Evolutionary conservation across 2,113 vertebrate species (phyloP).

Genomic region (Bungarus multicinctus): DNA sequence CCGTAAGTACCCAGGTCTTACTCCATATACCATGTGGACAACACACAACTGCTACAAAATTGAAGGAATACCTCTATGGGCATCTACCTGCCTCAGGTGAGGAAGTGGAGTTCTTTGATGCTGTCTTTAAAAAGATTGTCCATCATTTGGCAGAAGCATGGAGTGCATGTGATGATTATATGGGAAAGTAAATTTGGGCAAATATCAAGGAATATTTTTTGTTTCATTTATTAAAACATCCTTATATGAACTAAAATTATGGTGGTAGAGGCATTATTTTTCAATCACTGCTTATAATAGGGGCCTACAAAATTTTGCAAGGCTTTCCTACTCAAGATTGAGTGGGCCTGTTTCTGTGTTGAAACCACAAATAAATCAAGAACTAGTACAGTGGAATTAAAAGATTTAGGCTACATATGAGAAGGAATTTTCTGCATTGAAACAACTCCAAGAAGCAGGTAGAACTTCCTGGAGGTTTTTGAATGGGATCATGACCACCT

Average conservation of each 20-base stretch:
- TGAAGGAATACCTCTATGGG: neutral
- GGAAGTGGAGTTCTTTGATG: neutral
- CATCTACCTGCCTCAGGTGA: neutral
- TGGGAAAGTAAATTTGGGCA: neutral
- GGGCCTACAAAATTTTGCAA: neutral
- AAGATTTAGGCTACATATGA: neutral
- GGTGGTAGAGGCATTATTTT: neutral
- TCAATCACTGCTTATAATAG: neutral
- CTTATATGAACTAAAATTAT: neutral
- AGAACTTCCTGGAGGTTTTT: neutral
- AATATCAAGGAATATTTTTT: neutral
- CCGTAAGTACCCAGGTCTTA: no score
- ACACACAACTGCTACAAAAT: neutral
- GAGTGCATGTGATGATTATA: neutral
- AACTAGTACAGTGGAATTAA: neutral
- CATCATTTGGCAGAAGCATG: neutral
- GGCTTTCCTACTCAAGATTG: neutral
- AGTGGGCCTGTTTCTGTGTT: neutral
- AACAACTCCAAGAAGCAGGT: neutral
- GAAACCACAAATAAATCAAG: neutral
- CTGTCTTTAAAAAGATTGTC: neutral
- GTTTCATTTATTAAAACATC: neutral
- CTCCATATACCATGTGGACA: neutral
- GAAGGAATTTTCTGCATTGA: neutral
- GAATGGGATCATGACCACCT: neutral